phyloP scores from a whole-genome alignment of 2,797 vertebrate species.

The Lepilemur ruficaudatus region DNA sequence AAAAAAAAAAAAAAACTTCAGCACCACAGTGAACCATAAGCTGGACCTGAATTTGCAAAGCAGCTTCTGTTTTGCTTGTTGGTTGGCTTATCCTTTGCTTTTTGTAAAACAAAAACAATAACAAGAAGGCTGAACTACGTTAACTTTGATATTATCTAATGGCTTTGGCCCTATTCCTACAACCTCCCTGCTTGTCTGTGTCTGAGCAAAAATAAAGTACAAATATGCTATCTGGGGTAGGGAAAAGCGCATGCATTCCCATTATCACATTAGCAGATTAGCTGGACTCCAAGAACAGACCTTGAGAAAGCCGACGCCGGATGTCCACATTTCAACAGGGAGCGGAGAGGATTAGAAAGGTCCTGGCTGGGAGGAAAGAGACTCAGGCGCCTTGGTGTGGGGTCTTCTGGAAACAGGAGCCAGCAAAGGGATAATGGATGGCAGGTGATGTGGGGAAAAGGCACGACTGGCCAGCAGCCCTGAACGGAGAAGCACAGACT shows the following conservation, averaged over 20 bases:
- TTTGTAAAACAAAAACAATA: constrained; percentile 65
- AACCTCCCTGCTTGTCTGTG: constrained; percentile 15
- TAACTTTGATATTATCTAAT: constrained; percentile 48
- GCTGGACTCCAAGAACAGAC: constrained; percentile 5
- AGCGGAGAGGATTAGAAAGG: neutral
- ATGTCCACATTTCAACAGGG: neutral
- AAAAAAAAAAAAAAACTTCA: neutral
- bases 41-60: constrained; percentile 44
- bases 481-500: neutral
- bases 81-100: constrained; percentile 24
- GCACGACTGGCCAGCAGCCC: neutral
- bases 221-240: neutral
- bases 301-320: neutral
- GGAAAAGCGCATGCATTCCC: neutral
- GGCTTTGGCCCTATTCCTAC: constrained; percentile 27
- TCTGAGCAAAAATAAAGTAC: constrained; percentile 48
- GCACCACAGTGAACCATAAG: neutral
- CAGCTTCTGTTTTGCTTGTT: constrained; percentile 49
- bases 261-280: constrained; percentile 70
- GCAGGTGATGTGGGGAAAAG: neutral
- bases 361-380: neutral
- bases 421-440: neutral
- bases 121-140: constrained; percentile 18
- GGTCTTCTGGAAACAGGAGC: neutral
- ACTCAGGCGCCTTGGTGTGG: neutral